Conservation (phyloP, 1,140 invertebrate genomes). For the Psix sp. region DNA sequence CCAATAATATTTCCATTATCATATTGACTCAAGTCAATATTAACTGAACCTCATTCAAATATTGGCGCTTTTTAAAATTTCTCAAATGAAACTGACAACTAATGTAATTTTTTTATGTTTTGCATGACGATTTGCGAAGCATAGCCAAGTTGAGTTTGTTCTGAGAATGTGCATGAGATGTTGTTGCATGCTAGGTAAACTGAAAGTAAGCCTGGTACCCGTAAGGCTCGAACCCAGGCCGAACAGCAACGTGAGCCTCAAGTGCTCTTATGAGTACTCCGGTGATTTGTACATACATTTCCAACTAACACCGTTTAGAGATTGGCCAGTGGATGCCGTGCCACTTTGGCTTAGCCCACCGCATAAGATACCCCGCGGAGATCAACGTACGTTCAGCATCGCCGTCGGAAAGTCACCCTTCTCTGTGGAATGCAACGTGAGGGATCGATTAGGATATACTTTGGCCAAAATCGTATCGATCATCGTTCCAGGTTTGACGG, state of each 20-base stretch:
- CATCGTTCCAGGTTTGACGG: conserved; percentile 69
- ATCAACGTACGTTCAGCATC: conserved; percentile 58
- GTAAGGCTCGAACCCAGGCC: conserved; percentile 68
- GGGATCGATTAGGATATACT: conserved; percentile 59
- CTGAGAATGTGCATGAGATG: conserved; percentile 55
- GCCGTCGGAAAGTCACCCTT: conserved; percentile 57
- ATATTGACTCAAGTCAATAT: too few species aligned
- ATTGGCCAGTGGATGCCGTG: conserved; percentile 58
- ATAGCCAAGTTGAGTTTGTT: neutral
- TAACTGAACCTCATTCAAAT: too few species aligned
- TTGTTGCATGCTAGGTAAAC: conserved; percentile 71
- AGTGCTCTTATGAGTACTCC: conserved; percentile 76
- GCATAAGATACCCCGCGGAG: conserved; percentile 48
- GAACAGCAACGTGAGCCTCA: conserved; percentile 72
- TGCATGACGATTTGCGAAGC: too few species aligned
- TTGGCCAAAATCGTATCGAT: conserved; percentile 66
- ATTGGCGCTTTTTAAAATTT: too few species aligned
- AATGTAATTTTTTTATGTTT: too few species aligned
- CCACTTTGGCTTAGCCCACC: conserved; percentile 12
- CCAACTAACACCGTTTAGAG: conserved; percentile 62
- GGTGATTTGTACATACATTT: conserved; percentile 74
- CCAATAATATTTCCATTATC: too few species aligned
- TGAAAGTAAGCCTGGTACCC: conserved; percentile 78
- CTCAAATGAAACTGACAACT: too few species aligned
- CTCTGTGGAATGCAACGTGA: conserved; percentile 65